Conservation (phyloP, 2,797 vertebrate genomes). For the Anguilla anguilla region DNA sequence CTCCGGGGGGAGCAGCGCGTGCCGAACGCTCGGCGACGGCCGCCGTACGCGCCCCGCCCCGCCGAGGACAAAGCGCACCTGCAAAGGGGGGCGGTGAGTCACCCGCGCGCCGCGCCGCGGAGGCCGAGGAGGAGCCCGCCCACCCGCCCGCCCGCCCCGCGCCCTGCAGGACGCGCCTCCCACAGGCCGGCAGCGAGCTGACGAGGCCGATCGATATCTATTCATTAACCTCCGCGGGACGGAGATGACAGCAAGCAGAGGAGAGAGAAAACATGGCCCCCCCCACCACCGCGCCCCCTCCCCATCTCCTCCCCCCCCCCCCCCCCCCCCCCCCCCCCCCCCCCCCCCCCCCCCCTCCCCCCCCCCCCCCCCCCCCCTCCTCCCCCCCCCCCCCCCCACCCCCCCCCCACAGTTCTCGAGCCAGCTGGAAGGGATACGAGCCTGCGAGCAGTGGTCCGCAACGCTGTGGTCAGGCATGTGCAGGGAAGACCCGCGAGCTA, state of each 20-base stretch:
- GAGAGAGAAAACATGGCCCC: not conserved
- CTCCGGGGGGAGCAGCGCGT: not conserved
- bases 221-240: conserved; percentile 43
- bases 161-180: conserved; percentile 37
- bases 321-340: too few relatives aligned
- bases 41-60: conserved; percentile 43
- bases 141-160: too few relatives aligned
- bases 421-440: not conserved
- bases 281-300: not conserved
- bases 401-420: not conserved
- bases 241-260: conserved; percentile 5
- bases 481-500: not conserved
- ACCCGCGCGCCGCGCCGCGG: not conserved
- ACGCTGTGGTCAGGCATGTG: not conserved
- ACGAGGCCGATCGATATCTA: conserved; percentile 34
- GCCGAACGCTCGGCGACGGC: conserved; percentile 31
- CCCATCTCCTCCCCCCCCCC: not conserved
- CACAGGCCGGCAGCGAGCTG: conserved; percentile 25
- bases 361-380: too few relatives aligned
- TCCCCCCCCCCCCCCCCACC: not conserved
- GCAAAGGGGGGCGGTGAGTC: conserved; percentile 25
- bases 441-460: not conserved
- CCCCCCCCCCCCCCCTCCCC: too few relatives aligned
- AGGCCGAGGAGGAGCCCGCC: not conserved
- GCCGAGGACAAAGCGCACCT: conserved; percentile 34